Base-by-base conservation (phyloP, 2,797 vertebrate species). In the Steatocranus sp. region DNA sequence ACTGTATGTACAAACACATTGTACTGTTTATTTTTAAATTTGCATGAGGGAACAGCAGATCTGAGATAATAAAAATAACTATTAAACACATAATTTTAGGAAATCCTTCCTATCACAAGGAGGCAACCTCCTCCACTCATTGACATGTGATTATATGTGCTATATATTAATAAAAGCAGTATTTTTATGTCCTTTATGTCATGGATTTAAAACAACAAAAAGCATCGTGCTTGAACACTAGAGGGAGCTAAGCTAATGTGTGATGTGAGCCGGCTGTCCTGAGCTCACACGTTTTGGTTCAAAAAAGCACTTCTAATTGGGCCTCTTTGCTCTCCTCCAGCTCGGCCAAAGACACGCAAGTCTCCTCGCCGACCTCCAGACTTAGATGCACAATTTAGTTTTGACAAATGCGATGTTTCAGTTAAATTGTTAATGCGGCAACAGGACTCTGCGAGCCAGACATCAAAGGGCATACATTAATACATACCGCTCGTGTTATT, bases 191-290 rank as follows among this genome's bases (percentile, higher is more conserved):
- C n/a, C 2, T 38, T 11, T 8, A n/a, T 25, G 56, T 32, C 15
- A 61, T 49, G 12, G n/a, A 25, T 49, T 49, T 20, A 41, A 68
- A 68, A 41, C 32, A 12, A 36, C 6, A 41, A n/a, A 11, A 6
- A 17, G 25, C 17, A 15, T 34, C 85, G 32, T 12, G 4, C 76
- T 30, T 41, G n/a, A 6, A 88, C 98, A 98, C 98, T 97, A 98
- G 98, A 99, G 98, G 97, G 98, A 93, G 97, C 97, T 97, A 97
- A 97, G 97, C 93, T 97, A 97, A 97, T 97, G 96, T 96, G 86
- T 95, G 96, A 97, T 98, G 63, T 2, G 70, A 76, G 73, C 70
- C 34, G 49, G 36, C 78, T 73, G 76, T 50, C 88, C 79, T 14
- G 53, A 38, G 20, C 77, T 30, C 49, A 25, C 78, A 38, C 8